Percentiles rank a stretch among this genome's conserved stretches.
Evolutionary conservation across 2,888 invertebrate species (phyloP).

Genomic region (Lymantria monacha): DNA sequence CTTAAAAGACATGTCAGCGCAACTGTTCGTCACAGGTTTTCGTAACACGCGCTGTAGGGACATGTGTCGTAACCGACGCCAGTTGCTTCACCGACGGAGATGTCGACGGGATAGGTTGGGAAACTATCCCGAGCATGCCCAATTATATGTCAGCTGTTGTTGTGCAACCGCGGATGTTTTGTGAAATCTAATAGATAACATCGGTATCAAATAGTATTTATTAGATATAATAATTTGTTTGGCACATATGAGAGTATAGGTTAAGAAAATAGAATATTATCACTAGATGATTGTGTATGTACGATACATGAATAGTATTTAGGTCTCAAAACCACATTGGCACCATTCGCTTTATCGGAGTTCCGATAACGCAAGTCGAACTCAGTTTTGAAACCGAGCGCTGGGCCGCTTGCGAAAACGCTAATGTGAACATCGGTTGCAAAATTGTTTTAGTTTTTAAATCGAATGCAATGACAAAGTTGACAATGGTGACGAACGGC

Average conservation of each 20-base stretch:
- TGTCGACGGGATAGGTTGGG: slow-evolving; percentile 79
- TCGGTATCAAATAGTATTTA: slow-evolving; percentile 23
- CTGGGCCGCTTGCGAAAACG: slow-evolving; percentile 82
- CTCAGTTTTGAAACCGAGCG: slow-evolving; percentile 77
- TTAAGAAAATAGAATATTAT: slow-evolving; percentile 13
- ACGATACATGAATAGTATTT: slow-evolving; percentile 59
- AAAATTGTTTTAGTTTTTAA: slow-evolving; percentile 80
- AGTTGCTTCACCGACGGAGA: slow-evolving; percentile 72
- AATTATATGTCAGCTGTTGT: slow-evolving; percentile 70
- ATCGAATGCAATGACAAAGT: slow-evolving; percentile 67
- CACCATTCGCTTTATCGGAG: slow-evolving; percentile 76
- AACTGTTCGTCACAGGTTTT: slow-evolving; percentile 75
- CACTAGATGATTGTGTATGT: slow-evolving; percentile 18
- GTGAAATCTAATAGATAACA: slow-evolving; percentile 58
- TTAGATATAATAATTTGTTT: slow-evolving; percentile 20
- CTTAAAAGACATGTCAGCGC: slow-evolving; percentile 36
- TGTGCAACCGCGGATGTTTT: slow-evolving; percentile 62
- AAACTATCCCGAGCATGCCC: slow-evolving; percentile 78
- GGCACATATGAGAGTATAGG: not conserved
- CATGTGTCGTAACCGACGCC: slow-evolving; percentile 71
- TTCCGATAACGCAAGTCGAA: slow-evolving; percentile 78
- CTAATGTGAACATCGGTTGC: slow-evolving; percentile 82
- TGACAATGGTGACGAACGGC: slow-evolving; percentile 44
- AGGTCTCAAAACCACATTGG: slow-evolving; percentile 73
- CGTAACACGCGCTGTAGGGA: slow-evolving; percentile 80